Conservation (phyloP, 2,888 invertebrate genomes). For the Acholoe squamosa region DNA sequence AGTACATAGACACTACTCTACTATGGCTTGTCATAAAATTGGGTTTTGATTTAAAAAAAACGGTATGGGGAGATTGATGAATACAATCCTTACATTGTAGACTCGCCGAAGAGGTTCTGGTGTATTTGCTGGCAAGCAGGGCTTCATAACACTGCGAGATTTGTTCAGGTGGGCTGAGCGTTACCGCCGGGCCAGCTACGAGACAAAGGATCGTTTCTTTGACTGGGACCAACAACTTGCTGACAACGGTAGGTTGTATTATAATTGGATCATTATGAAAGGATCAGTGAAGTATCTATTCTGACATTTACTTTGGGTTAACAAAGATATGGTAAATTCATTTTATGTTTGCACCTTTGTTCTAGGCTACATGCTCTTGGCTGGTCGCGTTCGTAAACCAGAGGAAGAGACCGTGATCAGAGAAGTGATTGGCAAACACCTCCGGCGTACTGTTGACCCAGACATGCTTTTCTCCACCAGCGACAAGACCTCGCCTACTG, state of each 20-base stretch:
- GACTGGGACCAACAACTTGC: conserved; percentile 99
- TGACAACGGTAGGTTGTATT: conserved; percentile 85
- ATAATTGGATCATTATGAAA: not conserved
- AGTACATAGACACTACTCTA: too few species aligned
- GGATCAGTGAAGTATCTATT: not conserved
- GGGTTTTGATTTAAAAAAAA: too few species aligned
- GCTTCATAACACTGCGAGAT: conserved; percentile 96
- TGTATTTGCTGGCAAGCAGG: conserved; percentile 94
- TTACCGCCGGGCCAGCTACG: conserved; percentile 86
- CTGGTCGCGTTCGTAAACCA: conserved; percentile 93
- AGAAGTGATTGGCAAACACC: conserved; percentile 87
- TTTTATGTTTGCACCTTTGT: not conserved
- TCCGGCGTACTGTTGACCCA: conserved; percentile 90
- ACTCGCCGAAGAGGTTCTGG: conserved; percentile 91
- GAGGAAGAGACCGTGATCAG: conserved; percentile 93
- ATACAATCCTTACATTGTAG: conserved; percentile 79
- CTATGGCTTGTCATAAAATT: too few species aligned
- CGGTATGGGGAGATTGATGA: too few species aligned
- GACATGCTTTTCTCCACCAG: conserved; percentile 87
- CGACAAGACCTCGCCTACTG: conserved; percentile 89
- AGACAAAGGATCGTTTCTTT: conserved; percentile 87
- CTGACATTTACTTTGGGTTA: not conserved
- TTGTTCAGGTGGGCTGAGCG: conserved; percentile 97
- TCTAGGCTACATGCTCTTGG: conserved; percentile 92
- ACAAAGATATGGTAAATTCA: not conserved